A percentile compares a stretch with the other conserved stretches of the same genome.
These are phyloP conservation scores for Thunnus thynnus DNA, from an alignment of 2,113 vertebrate genomes.

Conservation along the genomic window DNA sequence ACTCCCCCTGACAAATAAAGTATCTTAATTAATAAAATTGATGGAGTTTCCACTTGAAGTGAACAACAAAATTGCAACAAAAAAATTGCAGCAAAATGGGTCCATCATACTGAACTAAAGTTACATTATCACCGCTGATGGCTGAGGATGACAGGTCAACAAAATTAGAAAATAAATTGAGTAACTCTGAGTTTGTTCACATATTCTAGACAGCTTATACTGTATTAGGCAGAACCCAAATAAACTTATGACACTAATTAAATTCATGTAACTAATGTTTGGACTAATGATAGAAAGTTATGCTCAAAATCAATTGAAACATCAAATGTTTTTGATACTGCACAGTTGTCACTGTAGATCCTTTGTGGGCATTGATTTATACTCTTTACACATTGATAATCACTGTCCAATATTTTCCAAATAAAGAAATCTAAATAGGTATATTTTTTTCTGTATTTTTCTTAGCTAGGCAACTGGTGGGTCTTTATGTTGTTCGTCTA, in stretches of 20 bases:
- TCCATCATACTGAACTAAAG: too few relatives aligned
- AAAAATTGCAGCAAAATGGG: too few relatives aligned
- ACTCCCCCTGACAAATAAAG: too few relatives aligned
- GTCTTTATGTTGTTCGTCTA: neutral
- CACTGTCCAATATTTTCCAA: neutral
- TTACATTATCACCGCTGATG: neutral
- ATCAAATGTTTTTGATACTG: too few relatives aligned
- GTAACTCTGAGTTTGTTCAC: too few relatives aligned
- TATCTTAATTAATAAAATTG: too few relatives aligned
- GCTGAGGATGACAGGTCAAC: neutral
- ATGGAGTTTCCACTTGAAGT: too few relatives aligned
- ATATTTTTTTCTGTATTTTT: neutral
- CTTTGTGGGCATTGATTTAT: too few relatives aligned
- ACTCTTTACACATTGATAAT: neutral
- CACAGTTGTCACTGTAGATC: too few relatives aligned
- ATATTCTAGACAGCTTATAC: neutral
- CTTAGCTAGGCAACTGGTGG: neutral
- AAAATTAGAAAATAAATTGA: neutral
- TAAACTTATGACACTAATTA: neutral
- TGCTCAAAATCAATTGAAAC: too few relatives aligned
- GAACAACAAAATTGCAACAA: too few relatives aligned
- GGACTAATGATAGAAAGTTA: too few relatives aligned
- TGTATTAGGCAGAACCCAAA: neutral
- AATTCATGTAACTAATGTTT: neutral
- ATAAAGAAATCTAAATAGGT: neutral